phyloP scores from a whole-genome alignment of 2,113 vertebrate species.

The Chiloscyllium plagiosum region DNA sequence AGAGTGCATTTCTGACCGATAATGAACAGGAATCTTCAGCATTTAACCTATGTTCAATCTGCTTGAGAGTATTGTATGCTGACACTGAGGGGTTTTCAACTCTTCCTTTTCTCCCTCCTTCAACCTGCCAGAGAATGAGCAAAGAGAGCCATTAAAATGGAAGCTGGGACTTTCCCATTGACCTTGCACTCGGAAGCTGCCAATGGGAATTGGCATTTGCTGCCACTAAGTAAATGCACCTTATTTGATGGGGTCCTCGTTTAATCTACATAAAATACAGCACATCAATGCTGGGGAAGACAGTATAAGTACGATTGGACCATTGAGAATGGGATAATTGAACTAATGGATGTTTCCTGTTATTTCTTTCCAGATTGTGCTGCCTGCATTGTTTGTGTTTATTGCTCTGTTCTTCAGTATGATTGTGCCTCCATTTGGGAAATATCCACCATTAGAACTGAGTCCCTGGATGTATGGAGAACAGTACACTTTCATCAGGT shows the following conservation, averaged over 20 bases:
- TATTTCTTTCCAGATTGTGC: constrained; percentile 61
- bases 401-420: constrained; percentile 76
- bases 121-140: neutral
- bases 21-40: neutral
- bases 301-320: neutral
- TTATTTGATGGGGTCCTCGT: neutral
- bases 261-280: neutral
- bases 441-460: constrained; percentile 67
- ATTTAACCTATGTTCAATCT: neutral
- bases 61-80: neutral
- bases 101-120: neutral
- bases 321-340: neutral
- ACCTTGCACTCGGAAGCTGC: neutral
- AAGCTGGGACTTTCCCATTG: neutral
- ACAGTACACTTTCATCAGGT: constrained; percentile 86
- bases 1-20: neutral
- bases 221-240: neutral
- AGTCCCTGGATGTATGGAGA: constrained; percentile 75
- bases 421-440: constrained; percentile 67
- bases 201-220: neutral
- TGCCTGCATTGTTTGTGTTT: constrained; percentile 79
- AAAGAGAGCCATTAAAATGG: neutral
- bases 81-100: neutral
- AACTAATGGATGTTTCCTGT: neutral
- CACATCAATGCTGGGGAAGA: neutral